Base-by-base conservation (phyloP, 2,113 vertebrate genomes). In the Paraplagusia blochii region DNA sequence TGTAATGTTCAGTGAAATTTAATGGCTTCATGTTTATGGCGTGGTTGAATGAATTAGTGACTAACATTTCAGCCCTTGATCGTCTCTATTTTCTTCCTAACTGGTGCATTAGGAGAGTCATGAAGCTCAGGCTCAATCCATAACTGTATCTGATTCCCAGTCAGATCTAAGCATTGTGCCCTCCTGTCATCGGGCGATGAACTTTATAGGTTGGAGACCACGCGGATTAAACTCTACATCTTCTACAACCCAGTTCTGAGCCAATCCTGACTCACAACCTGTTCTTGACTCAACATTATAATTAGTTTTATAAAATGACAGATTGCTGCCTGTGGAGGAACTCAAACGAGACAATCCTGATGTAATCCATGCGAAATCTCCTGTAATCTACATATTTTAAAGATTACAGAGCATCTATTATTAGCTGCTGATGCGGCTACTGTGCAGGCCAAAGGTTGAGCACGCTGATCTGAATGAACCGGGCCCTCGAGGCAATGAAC, bases 361-460 rank as follows among this genome's bases (percentile, higher is more conserved):
- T 17, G 34, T 72, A 68, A 77, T 64, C 59, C 47, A 44, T n/a
- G 9, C 2, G 33, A 18, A 67, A 13, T 66, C 33, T 72, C 35
- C 38, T 43, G 42, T 57, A 53, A 68, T 40, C 51, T 44, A 35
- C 48, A 40, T 19, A 54, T 34, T 12, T 60, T 46, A 29, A 45
- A 38, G 42, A 67, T 58, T 68, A 58, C 16, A 45, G 12, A 61
- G 47, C 52, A 49, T 39, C 22, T 46, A 19, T 22, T 35, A 2
- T 8, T 35, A 39, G 8, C 52, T 48, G 44, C 53, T 58, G 44
- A 62, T 42, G 34, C 19, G 36, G 15, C 48, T 49, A 8, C 13
- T 14, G 19, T 12, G 11, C 45, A 44, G 58, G 18, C 13, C 13
- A 58, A 44, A 62, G 44, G 40, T 63, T 44, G 38, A 7, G 0